These are phyloP conservation scores for Cryptocheilus praepositus DNA, from an alignment of 2,888 invertebrate genomes.

Conservation along the genomic window DNA sequence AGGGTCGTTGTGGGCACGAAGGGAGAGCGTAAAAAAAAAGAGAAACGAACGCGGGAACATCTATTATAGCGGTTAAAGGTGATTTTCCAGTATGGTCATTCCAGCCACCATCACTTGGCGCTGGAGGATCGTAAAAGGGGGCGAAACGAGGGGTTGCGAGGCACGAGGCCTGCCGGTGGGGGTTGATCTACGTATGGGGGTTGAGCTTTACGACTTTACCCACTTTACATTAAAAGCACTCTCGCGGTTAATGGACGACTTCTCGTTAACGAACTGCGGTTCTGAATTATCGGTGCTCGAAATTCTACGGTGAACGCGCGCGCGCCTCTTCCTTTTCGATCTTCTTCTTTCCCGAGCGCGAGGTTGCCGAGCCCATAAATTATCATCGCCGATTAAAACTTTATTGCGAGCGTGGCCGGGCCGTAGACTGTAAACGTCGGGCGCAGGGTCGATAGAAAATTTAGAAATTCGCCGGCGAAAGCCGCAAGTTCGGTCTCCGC, in stretches of 20 bases:
- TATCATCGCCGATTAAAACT: constrained; percentile 54
- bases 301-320: constrained; percentile 30
- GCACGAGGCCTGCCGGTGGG: constrained; percentile 15
- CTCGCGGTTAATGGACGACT: constrained; percentile 59
- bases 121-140: constrained; percentile 43
- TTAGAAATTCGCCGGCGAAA: constrained; percentile 18
- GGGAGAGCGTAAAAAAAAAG: constrained; percentile 7
- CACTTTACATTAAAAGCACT: constrained; percentile 62
- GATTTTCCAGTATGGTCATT: constrained; percentile 39
- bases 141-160: constrained; percentile 37
- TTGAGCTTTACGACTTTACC: constrained; percentile 56
- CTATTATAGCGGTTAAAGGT: constrained; percentile 33
- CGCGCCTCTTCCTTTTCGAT: constrained; percentile 41
- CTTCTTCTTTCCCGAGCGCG: constrained; percentile 38
- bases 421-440: constrained; percentile 37
- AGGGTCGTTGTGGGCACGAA: background rate
- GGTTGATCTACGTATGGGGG: constrained; percentile 53
- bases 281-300: constrained; percentile 52
- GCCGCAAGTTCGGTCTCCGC: background rate
- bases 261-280: constrained; percentile 52
- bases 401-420: constrained; percentile 36
- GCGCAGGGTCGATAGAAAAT: constrained; percentile 38
- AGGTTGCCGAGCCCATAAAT: constrained; percentile 42
- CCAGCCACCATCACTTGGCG: constrained; percentile 14
- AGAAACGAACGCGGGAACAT: constrained; percentile 22